Evolutionary conservation across 2,797 vertebrate genomes (phyloP).

Genomic region (Acipenser ruthenus): DNA sequence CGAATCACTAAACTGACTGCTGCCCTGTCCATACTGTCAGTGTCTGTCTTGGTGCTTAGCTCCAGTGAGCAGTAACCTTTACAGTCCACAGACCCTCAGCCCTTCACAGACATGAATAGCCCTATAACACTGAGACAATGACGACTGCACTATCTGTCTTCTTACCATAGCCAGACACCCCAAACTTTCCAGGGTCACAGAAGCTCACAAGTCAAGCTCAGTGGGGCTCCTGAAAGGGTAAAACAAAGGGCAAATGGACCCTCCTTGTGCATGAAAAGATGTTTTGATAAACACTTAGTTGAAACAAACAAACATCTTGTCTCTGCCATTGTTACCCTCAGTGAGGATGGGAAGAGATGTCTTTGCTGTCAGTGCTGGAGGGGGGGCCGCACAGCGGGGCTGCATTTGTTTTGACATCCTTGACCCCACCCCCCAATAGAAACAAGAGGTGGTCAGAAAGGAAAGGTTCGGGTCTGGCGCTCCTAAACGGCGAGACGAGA

Average conservation of each 20-base stretch:
- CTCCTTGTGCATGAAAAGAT: conserved; percentile 39
- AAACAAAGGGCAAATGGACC: conserved; percentile 44
- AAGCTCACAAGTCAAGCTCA: conserved; percentile 35
- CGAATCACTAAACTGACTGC: too few relatives aligned
- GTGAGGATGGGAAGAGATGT: conserved; percentile 24
- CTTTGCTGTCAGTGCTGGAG: conserved; percentile 23
- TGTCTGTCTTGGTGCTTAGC: conserved; percentile 18
- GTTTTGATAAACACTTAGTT: conserved; percentile 55
- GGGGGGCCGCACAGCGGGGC: conserved; percentile 31
- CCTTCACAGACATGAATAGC: conserved; percentile 12
- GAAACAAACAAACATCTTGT: conserved; percentile 45
- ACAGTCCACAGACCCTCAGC: conserved; percentile 25
- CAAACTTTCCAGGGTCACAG: conserved; percentile 36
- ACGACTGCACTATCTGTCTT: conserved; percentile 42
- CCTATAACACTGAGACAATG: conserved; percentile 22
- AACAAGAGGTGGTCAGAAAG: neutral
- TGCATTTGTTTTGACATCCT: conserved; percentile 23
- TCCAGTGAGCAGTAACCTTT: conserved; percentile 19
- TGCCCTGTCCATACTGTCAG: conserved; percentile 18
- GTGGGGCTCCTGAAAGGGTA: conserved; percentile 29
- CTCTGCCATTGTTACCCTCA: conserved; percentile 4
- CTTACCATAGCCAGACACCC: conserved; percentile 21
- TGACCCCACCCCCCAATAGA: conserved; percentile 12
- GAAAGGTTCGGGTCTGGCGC: conserved; percentile 12
- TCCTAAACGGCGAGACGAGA: neutral